Conservation (phyloP, 2,113 vertebrate species). For the Pristiophorus japonicus region DNA sequence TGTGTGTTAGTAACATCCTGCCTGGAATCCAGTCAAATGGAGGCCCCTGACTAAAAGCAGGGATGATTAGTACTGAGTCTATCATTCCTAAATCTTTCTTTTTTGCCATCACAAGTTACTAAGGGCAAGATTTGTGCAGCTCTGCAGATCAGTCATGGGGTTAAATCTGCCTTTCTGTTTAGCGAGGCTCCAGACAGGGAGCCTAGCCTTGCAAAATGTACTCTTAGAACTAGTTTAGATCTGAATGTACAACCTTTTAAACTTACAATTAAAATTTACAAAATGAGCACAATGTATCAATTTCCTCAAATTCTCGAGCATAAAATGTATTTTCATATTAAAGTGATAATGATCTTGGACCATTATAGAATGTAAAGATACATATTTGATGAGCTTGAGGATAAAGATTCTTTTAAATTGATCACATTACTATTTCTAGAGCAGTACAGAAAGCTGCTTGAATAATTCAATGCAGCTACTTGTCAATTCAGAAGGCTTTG, state of each 20-base stretch:
- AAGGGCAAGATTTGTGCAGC: background rate
- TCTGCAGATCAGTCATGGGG: background rate
- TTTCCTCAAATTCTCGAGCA: background rate
- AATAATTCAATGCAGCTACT: constrained; percentile 18
- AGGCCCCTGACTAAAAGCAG: too few species aligned
- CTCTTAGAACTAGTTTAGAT: background rate
- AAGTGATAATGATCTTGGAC: background rate
- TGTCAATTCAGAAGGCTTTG: background rate
- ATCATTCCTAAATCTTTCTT: too few species aligned
- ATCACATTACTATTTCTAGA: background rate
- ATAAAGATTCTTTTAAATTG: background rate
- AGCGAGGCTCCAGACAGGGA: background rate
- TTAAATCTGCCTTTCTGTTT: background rate
- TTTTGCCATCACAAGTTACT: background rate
- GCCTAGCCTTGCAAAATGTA: background rate
- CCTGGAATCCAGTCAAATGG: too few species aligned
- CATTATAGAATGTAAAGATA: background rate
- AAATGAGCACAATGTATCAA: too few species aligned
- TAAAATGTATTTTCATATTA: background rate
- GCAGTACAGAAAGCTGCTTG: background rate
- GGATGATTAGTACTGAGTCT: too few species aligned
- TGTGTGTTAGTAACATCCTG: too few species aligned
- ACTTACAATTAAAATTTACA: too few species aligned
- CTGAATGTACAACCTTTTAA: background rate
- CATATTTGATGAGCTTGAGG: background rate